Conservation (phyloP, 2,113 vertebrate genomes). For the Polypterus senegalus region DNA sequence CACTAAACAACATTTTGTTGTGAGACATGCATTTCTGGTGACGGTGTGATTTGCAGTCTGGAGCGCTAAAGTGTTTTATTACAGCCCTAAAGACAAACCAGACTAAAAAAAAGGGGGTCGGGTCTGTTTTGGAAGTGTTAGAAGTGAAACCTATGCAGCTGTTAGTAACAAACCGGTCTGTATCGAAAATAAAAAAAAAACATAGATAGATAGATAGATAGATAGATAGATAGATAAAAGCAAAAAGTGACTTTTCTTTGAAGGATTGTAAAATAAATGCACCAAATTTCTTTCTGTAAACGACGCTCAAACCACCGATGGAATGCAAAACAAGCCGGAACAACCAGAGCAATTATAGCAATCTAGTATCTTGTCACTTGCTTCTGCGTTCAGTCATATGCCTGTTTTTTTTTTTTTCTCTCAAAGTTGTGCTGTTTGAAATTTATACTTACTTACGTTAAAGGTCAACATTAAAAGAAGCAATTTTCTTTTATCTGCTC, state of each 20-base stretch:
- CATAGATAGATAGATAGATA: no score
- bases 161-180: no score
- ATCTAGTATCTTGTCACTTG: slow-evolving; percentile 13
- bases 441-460: slow-evolving; percentile 5
- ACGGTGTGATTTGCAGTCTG: background rate
- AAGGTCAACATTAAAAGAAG: no score
- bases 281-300: no score
- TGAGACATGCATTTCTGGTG: background rate
- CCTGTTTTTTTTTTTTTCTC: background rate
- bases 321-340: slow-evolving; percentile 15
- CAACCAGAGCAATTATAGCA: slow-evolving; percentile 12
- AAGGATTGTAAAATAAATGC: no score
- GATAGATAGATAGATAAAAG: no score
- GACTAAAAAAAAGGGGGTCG: background rate
- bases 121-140: no score
- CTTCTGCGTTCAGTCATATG: slow-evolving; percentile 13
- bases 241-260: no score
- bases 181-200: no score
- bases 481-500: no score
- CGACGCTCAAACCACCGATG: background rate
- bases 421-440: slow-evolving; percentile 10
- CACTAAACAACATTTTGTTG: background rate
- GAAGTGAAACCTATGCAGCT: no score
- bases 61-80: slow-evolving; percentile 1
- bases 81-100: background rate